A percentile compares a stretch with the other conserved stretches of the same genome.
These are phyloP conservation scores for Leptinotarsa haldemani DNA, from an alignment of 2,888 invertebrate species.

Conservation along the genomic window DNA sequence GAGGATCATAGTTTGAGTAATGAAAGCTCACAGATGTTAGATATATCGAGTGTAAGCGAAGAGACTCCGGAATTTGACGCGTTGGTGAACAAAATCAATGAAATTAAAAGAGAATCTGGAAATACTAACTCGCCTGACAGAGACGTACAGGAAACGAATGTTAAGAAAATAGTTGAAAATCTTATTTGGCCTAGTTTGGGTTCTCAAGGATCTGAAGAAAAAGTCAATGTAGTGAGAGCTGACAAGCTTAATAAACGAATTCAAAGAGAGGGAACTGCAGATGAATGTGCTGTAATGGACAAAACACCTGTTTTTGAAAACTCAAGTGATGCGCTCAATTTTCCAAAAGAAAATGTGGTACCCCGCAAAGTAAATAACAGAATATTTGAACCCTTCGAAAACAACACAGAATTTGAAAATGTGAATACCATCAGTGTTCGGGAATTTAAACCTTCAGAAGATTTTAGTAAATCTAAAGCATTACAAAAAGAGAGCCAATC, in stretches of 20 bases:
- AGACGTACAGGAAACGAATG: slow-evolving; percentile 36
- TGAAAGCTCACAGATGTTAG: slow-evolving; percentile 32
- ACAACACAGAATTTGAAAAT: neutral
- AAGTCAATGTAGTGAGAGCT: neutral
- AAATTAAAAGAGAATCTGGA: slow-evolving; percentile 58
- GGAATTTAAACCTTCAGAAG: slow-evolving; percentile 27
- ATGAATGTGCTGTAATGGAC: neutral
- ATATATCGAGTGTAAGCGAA: slow-evolving; percentile 48
- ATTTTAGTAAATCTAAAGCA: slow-evolving; percentile 3
- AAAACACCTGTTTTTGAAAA: neutral
- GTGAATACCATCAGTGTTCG: slow-evolving; percentile 6
- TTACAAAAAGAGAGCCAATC: neutral
- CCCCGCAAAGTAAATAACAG: neutral
- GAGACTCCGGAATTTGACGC: slow-evolving; percentile 60
- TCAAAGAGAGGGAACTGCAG: neutral
- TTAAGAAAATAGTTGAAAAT: slow-evolving; percentile 53
- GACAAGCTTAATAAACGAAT: neutral
- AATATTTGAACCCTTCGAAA: slow-evolving; percentile 12
- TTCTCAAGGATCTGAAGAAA: too few relatives aligned
- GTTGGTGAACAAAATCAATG: slow-evolving; percentile 61
- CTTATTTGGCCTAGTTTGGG: slow-evolving; percentile 58
- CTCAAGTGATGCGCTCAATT: neutral
- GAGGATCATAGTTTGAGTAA: slow-evolving; percentile 50
- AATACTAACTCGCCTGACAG: slow-evolving; percentile 28
- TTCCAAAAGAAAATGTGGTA: neutral